Evolutionary conservation across 2,797 vertebrate species (phyloP).

Genomic region (Poeciliopsis infans): DNA sequence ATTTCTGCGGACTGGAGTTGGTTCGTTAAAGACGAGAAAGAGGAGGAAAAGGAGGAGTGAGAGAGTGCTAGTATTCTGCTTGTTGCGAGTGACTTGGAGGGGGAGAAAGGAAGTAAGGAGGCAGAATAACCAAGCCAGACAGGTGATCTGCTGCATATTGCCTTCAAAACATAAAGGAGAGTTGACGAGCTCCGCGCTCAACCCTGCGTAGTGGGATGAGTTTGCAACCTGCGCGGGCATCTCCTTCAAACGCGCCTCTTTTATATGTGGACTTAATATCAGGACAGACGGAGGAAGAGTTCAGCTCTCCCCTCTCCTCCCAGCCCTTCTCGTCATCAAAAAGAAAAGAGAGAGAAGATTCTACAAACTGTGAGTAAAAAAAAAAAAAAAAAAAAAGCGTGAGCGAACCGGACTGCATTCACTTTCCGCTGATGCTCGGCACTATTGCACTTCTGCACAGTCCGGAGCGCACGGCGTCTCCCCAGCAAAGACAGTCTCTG

Average conservation of each 20-base stretch:
- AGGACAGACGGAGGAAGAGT: conserved; percentile 54
- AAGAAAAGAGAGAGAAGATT: conserved; percentile 33
- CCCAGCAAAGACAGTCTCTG: neutral
- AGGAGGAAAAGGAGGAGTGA: conserved; percentile 25
- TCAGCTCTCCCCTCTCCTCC: conserved; percentile 32
- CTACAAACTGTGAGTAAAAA: conserved; percentile 56
- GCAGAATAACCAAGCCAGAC: conserved; percentile 36
- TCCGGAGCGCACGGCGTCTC: conserved; percentile 48
- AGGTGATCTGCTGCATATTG: conserved; percentile 51
- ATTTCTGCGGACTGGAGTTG: conserved; percentile 48
- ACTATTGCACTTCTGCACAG: conserved; percentile 50
- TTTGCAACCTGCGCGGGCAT: conserved; percentile 66
- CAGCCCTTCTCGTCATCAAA: conserved; percentile 10
- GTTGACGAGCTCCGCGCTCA: conserved; percentile 38
- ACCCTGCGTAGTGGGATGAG: conserved; percentile 56
- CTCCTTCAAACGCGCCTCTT: conserved; percentile 44
- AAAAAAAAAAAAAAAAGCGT: conserved; percentile 34
- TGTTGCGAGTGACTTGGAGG: conserved; percentile 66
- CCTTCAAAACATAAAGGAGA: conserved; percentile 33
- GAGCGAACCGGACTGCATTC: conserved; percentile 48
- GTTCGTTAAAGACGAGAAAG: conserved; percentile 36
- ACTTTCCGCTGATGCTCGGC: conserved; percentile 53
- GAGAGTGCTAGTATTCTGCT: conserved; percentile 20
- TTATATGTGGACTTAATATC: conserved; percentile 58
- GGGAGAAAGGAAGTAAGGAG: conserved; percentile 14